These are phyloP conservation scores for Listronotus bonariensis DNA, from an alignment of 1,140 invertebrate species.

Conservation along the genomic window DNA sequence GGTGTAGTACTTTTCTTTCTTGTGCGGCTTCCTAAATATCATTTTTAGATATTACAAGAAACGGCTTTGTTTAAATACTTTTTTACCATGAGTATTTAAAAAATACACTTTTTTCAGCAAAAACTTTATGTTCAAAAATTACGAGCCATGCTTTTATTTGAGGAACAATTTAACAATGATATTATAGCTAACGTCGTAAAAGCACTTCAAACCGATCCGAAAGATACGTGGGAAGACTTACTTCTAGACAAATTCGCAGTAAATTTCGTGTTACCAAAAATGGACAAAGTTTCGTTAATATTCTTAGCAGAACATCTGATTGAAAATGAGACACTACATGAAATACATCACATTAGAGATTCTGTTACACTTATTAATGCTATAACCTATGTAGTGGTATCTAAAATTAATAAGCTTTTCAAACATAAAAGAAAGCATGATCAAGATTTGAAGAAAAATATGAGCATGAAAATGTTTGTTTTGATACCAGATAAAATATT, in stretches of 20 bases:
- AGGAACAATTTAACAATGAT: conserved; percentile 40
- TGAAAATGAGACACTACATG: conserved; percentile 10
- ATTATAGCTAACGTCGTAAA: conserved; percentile 39
- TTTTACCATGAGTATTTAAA: too few relatives aligned
- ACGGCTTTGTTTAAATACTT: too few relatives aligned
- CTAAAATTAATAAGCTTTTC: conserved; percentile 43
- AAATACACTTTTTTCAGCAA: conserved; percentile 41
- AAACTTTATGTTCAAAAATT: conserved; percentile 51
- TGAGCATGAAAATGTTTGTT: conserved; percentile 33
- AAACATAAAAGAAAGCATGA: conserved; percentile 41
- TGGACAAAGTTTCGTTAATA: conserved; percentile 32
- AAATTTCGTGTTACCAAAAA: conserved; percentile 41
- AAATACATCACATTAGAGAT: conserved; percentile 29
- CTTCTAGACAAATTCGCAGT: conserved; percentile 45
- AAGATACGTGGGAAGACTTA: conserved; percentile 45
- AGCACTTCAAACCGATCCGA: conserved; percentile 36
- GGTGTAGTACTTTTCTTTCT: too few relatives aligned
- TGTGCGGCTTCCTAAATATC: too few relatives aligned
- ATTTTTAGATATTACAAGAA: too few relatives aligned
- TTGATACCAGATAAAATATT: conserved; percentile 26
- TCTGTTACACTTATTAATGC: conserved; percentile 34
- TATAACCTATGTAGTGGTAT: conserved; percentile 32
- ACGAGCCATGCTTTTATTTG: conserved; percentile 44
- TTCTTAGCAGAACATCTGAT: conserved; percentile 35
- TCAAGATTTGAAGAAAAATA: conserved; percentile 27